Evolutionary conservation across 2,888 invertebrate species (phyloP).

Genomic region (Lepidocyrtinus sp.): DNA sequence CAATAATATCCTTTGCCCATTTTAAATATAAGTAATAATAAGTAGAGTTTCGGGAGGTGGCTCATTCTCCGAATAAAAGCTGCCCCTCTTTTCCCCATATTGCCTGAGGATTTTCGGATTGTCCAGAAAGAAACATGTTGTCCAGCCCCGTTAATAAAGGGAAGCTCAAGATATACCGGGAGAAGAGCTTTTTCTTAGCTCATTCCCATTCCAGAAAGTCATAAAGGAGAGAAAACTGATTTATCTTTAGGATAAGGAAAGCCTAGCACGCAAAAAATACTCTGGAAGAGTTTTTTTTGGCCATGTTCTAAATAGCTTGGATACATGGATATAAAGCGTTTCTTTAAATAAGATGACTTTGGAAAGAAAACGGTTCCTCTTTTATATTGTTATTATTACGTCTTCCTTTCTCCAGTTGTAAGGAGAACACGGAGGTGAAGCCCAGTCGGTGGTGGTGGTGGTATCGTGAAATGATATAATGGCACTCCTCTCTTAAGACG

Average conservation of each 20-base stretch:
- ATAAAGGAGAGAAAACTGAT: slow-evolving; percentile 59
- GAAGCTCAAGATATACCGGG: slow-evolving; percentile 57
- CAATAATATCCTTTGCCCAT: slow-evolving; percentile 14
- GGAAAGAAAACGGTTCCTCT: slow-evolving; percentile 47
- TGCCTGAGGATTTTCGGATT: background rate
- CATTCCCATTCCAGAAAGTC: slow-evolving; percentile 53
- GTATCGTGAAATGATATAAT: slow-evolving; percentile 60
- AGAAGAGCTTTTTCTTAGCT: slow-evolving; percentile 51
- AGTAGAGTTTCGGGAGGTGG: too few relatives aligned
- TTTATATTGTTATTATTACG: slow-evolving; percentile 14
- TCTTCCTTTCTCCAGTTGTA: slow-evolving; percentile 29
- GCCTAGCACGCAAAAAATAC: slow-evolving; percentile 64
- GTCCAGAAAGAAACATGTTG: slow-evolving; percentile 10
- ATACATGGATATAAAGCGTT: slow-evolving; percentile 4
- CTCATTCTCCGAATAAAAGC: background rate
- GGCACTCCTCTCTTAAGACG: slow-evolving; percentile 48
- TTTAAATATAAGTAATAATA: background rate
- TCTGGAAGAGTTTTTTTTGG: slow-evolving; percentile 30
- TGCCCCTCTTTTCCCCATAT: background rate
- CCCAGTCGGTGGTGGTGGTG: slow-evolving; percentile 29
- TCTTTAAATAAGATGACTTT: slow-evolving; percentile 34
- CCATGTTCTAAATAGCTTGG: slow-evolving; percentile 53
- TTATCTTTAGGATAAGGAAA: slow-evolving; percentile 69
- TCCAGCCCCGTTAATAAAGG: slow-evolving; percentile 57
- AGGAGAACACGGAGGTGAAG: slow-evolving; percentile 13